phyloP scores from a whole-genome alignment of 2,888 invertebrate genomes.

The Pycnomerus fuliginosus region DNA sequence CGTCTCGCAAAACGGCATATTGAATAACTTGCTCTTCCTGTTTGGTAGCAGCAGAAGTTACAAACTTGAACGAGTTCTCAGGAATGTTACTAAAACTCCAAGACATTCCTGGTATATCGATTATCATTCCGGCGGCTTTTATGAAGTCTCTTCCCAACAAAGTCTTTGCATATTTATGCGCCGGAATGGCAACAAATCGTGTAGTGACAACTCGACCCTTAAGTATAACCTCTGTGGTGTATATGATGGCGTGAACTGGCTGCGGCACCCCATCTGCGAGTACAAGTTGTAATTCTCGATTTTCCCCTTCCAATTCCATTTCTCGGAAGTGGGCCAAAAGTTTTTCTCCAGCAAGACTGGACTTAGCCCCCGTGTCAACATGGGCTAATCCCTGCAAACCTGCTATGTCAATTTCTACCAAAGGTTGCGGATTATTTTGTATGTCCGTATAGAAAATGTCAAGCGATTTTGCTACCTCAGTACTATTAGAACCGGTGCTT shows the following conservation, averaged over 20 bases:
- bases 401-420: slow-evolving; percentile 4
- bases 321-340: slow-evolving; percentile 9
- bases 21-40: too few relatives aligned
- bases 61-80: too few relatives aligned
- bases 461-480: too few relatives aligned
- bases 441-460: slow-evolving; percentile 4
- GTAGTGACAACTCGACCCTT: slow-evolving; percentile 13
- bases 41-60: too few relatives aligned
- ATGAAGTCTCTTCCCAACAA: slow-evolving; percentile 24
- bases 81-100: too few relatives aligned
- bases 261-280: slow-evolving; percentile 20
- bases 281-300: slow-evolving; percentile 10
- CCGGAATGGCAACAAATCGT: slow-evolving; percentile 19
- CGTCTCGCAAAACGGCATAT: too few relatives aligned
- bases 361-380: slow-evolving; percentile 24
- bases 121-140: slow-evolving; percentile 10
- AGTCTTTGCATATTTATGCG: slow-evolving; percentile 11
- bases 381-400: slow-evolving; percentile 13
- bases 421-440: background rate
- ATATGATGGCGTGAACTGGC: slow-evolving; percentile 6
- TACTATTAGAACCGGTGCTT: too few relatives aligned
- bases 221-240: slow-evolving; percentile 11
- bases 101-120: too few relatives aligned
- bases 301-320: slow-evolving; percentile 3
- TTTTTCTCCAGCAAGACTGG: slow-evolving; percentile 13